Percentiles rank a stretch among this genome's conserved stretches.
Conservation (phyloP, 2,888 invertebrate genomes). For the Acanthococcus lagerstroemiae region DNA sequence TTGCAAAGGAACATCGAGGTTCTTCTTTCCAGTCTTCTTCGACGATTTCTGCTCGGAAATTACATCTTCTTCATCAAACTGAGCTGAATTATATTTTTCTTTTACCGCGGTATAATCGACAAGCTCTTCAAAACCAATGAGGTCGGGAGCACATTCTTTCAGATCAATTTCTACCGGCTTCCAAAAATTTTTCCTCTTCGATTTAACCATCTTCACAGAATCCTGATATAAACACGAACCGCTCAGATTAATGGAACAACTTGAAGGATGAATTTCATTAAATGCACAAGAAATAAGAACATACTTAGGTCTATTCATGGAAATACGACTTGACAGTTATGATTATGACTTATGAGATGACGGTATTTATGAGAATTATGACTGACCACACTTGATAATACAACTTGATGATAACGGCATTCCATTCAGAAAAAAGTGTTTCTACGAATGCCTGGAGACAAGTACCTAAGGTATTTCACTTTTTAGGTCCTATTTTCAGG, state of each 20-base stretch:
- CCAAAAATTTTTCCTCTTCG: neutral
- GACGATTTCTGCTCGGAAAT: neutral
- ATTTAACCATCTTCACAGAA: neutral
- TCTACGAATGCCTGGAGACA: no score
- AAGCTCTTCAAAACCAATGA: constrained; percentile 15
- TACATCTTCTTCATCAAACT: neutral
- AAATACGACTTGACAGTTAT: no score
- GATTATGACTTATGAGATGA: no score
- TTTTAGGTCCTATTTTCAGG: no score
- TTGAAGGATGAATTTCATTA: neutral
- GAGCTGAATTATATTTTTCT: neutral
- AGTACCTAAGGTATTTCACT: no score
- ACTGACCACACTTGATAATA: no score
- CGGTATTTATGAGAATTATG: no score
- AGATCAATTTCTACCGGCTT: neutral
- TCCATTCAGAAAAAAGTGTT: no score
- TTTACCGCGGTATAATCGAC: constrained; percentile 9
- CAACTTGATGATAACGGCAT: no score
- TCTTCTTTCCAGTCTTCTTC: constrained; percentile 1
- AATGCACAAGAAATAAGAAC: neutral
- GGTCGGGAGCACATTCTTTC: neutral
- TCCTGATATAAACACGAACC: neutral
- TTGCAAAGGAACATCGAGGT: neutral
- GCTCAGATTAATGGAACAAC: neutral
- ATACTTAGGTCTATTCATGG: no score